phyloP scores from a whole-genome alignment of 2,113 vertebrate species.

The Plectropomus leopardus region DNA sequence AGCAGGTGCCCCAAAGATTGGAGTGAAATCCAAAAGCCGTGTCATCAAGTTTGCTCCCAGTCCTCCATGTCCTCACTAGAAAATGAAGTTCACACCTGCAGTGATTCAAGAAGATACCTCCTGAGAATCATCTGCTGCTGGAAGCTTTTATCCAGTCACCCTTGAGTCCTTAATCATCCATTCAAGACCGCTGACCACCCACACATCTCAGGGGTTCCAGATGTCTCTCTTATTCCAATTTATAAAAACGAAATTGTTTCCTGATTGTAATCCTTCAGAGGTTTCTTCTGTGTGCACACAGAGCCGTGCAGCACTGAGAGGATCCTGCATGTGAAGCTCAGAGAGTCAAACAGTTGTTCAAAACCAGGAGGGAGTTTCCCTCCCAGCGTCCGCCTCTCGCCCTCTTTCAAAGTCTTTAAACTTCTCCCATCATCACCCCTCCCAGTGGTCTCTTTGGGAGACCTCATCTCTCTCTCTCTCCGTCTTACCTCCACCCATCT shows the following conservation, averaged over 20 bases:
- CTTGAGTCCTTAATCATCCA: slow-evolving; percentile 42
- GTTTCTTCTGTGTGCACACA: not conserved
- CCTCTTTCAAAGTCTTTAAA: slow-evolving; percentile 60
- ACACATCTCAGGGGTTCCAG: slow-evolving; percentile 63
- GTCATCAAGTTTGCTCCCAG: slow-evolving; percentile 49
- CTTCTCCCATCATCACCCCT: slow-evolving; percentile 62
- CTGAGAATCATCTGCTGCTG: slow-evolving; percentile 16
- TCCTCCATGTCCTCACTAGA: slow-evolving; percentile 21
- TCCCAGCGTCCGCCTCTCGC: slow-evolving; percentile 64
- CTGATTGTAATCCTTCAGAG: slow-evolving; percentile 36
- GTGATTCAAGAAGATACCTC: slow-evolving; percentile 32
- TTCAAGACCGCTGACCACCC: slow-evolving; percentile 33
- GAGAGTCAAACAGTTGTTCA: slow-evolving; percentile 39
- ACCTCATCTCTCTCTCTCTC: slow-evolving; percentile 61
- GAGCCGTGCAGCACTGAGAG: slow-evolving; percentile 23
- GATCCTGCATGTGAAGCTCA: slow-evolving; percentile 19
- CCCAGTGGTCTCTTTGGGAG: slow-evolving; percentile 67
- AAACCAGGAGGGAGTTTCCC: slow-evolving; percentile 75
- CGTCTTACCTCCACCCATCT: slow-evolving; percentile 62
- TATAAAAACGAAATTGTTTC: slow-evolving; percentile 39
- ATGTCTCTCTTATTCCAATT: slow-evolving; percentile 59
- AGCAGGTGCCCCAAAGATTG: slow-evolving; percentile 71
- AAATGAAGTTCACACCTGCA: slow-evolving; percentile 66
- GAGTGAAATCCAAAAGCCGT: slow-evolving; percentile 56
- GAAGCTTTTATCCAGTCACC: slow-evolving; percentile 59